These are phyloP conservation scores for Eupithecia abbreviata DNA, from an alignment of 2,888 invertebrate species.

Conservation along the genomic window DNA sequence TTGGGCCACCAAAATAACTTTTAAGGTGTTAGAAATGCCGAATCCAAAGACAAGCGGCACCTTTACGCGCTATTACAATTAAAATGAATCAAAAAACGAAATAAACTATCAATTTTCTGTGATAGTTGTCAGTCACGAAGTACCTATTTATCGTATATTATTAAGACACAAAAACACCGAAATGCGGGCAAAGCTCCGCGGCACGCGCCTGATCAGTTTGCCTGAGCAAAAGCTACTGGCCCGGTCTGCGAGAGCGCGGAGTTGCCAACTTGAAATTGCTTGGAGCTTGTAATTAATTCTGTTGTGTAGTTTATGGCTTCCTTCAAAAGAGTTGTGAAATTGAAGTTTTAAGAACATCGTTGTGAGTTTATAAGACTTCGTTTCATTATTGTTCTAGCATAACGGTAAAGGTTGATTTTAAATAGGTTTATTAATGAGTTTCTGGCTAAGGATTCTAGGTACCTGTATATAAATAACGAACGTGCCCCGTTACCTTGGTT, in stretches of 20 bases:
- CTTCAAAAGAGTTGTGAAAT: conserved; percentile 4
- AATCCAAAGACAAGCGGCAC: neutral
- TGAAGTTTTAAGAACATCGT: neutral
- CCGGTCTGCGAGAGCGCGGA: neutral
- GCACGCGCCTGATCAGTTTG: conserved; percentile 5
- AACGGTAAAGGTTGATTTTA: neutral
- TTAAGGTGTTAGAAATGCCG: neutral
- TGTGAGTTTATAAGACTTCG: conserved; percentile 3
- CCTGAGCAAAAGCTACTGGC: conserved; percentile 12
- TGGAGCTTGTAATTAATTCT: conserved; percentile 5
- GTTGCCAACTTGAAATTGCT: conserved; percentile 7
- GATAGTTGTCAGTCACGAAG: neutral
- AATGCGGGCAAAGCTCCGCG: neutral
- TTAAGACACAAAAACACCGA: neutral
- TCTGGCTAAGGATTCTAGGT: neutral
- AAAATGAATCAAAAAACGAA: neutral
- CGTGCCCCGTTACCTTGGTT: neutral
- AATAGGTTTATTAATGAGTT: neutral
- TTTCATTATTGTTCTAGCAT: neutral
- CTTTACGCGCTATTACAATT: neutral
- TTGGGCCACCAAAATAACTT: neutral
- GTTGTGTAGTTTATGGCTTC: neutral
- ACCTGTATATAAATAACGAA: neutral
- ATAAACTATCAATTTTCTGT: neutral
- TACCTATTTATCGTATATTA: neutral